Evolutionary conservation across 2,888 invertebrate species (phyloP).

Genomic region (Acanthoscelides obtectus): DNA sequence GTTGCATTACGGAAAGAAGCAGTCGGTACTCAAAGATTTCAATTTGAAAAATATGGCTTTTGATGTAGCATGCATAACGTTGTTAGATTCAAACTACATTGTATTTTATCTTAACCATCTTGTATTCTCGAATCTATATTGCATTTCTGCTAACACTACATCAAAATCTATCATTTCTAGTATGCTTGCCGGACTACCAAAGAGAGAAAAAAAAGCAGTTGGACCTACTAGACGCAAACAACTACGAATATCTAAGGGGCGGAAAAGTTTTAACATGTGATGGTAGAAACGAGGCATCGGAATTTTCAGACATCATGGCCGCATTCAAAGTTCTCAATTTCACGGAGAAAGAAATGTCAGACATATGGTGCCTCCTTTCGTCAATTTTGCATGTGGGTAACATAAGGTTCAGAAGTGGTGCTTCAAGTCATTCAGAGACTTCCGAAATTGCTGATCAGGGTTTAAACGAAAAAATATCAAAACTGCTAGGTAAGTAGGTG

Average conservation of each 20-base stretch:
- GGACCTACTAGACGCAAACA: constrained; percentile 66
- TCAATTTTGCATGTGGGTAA: constrained; percentile 91
- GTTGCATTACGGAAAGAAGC: too few relatives aligned
- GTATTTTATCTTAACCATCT: too few relatives aligned
- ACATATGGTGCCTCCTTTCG: constrained; percentile 78
- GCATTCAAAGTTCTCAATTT: constrained; percentile 93
- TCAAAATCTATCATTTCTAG: constrained; percentile 42
- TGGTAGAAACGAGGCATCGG: constrained; percentile 77
- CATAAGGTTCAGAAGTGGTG: constrained; percentile 70
- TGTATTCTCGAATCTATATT: too few relatives aligned
- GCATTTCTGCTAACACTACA: neutral
- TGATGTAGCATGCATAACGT: too few relatives aligned
- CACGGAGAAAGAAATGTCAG: constrained; percentile 76
- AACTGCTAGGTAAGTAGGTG: constrained; percentile 51
- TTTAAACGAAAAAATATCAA: constrained; percentile 66
- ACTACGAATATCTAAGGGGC: constrained; percentile 66
- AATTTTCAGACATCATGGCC: constrained; percentile 82
- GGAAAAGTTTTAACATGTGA: constrained; percentile 74
- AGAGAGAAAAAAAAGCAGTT: constrained; percentile 69
- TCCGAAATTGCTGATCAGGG: constrained; percentile 73
- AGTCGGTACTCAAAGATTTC: too few relatives aligned
- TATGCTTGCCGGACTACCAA: constrained; percentile 75
- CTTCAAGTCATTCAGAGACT: constrained; percentile 78
- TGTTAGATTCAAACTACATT: too few relatives aligned
- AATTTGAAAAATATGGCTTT: too few relatives aligned